Percentiles rank a stretch among this genome's conserved stretches.
phyloP scores from a whole-genome alignment of 2,888 invertebrate species.

The Dorcus parallelipipedus region DNA sequence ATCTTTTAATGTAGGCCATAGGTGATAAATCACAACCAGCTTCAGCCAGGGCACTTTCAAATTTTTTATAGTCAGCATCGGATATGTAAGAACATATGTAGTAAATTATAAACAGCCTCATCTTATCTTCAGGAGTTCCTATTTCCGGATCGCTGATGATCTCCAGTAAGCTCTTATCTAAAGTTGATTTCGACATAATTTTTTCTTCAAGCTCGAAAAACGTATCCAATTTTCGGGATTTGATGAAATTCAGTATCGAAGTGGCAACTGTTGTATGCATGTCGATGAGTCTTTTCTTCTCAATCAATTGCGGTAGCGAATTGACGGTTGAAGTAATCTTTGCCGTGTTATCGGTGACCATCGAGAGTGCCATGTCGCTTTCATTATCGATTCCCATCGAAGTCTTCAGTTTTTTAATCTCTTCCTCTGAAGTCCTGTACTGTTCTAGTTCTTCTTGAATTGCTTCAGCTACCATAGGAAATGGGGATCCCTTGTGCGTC shows the following conservation, averaged over 20 bases:
- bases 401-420: conserved; percentile 91
- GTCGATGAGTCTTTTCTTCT: conserved; percentile 95
- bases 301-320: conserved; percentile 93
- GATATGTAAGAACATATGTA: conserved; percentile 82
- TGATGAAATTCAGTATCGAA: conserved; percentile 78
- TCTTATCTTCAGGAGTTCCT: conserved; percentile 87
- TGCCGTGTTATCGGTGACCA: conserved; percentile 91
- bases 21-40: conserved; percentile 85
- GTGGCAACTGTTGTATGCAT: conserved; percentile 99
- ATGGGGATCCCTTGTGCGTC: conserved; percentile 89
- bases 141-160: conserved; percentile 82
- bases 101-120: conserved; percentile 88
- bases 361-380: conserved; percentile 76
- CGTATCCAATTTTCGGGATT: conserved; percentile 87
- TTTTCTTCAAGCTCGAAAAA: conserved; percentile 98
- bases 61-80: conserved; percentile 81
- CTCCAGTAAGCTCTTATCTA: conserved; percentile 84
- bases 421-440: conserved; percentile 87
- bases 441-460: conserved; percentile 97
- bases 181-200: conserved; percentile 82
- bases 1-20: conserved; percentile 85
- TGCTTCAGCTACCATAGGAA: conserved; percentile 94
- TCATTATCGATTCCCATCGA: conserved; percentile 93
- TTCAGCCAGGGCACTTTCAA: conserved; percentile 71
- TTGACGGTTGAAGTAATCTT: conserved; percentile 92